Percentiles rank a stretch among this genome's conserved stretches.
Evolutionary conservation across 2,797 vertebrate species (phyloP).

Genomic region (Delichon dasypus): DNA sequence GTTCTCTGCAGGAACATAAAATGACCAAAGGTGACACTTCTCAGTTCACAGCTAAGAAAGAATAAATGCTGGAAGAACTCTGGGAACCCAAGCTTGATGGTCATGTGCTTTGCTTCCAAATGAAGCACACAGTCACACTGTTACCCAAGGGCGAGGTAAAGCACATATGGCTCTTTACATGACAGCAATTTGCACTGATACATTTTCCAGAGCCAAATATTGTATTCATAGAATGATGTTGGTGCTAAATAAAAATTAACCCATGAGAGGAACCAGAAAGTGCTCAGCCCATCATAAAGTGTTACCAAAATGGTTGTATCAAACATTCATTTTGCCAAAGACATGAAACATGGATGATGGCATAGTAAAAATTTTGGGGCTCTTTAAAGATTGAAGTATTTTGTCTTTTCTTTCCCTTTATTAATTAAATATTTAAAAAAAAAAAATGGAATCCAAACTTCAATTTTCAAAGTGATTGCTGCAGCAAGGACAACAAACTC

Average conservation of each 20-base stretch:
- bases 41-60: background rate
- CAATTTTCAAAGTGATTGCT: background rate
- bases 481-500: background rate
- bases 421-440: fast-evolving
- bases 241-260: background rate
- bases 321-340: background rate
- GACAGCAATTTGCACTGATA: background rate
- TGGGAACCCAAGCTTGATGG: background rate
- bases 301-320: background rate
- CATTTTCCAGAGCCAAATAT: background rate
- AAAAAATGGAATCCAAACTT: background rate
- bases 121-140: fast-evolving
- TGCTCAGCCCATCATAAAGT: background rate
- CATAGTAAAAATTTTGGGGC: background rate
- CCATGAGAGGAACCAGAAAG: background rate
- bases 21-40: background rate
- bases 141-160: background rate
- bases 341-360: background rate
- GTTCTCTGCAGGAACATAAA: background rate
- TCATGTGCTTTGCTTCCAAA: background rate
- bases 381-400: background rate
- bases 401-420: background rate
- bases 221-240: background rate
- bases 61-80: background rate
- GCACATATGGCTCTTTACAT: background rate